Percentiles rank a stretch among this genome's conserved stretches.
phyloP scores from a whole-genome alignment of 2,888 invertebrate genomes.

The Anoncus sp. region DNA sequence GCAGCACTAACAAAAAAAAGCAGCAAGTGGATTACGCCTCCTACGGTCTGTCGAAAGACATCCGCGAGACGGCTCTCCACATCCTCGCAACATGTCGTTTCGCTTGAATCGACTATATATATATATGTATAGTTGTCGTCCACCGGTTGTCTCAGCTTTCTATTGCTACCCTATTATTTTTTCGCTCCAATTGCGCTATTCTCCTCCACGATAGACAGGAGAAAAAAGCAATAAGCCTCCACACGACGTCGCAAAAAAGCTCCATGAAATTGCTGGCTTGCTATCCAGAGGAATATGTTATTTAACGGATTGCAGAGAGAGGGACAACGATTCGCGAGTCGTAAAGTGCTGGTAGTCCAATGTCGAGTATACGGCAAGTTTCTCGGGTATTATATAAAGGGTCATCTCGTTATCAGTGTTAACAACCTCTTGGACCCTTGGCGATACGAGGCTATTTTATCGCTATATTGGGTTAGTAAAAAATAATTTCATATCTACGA shows the following conservation, averaged over 20 bases:
- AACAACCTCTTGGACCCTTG: slow-evolving; percentile 42
- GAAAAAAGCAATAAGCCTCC: slow-evolving; percentile 38
- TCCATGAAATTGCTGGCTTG: slow-evolving; percentile 48
- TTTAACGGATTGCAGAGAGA: slow-evolving; percentile 51
- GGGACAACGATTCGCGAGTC: slow-evolving; percentile 44
- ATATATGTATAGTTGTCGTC: slow-evolving; percentile 3
- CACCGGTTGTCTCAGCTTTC: not conserved
- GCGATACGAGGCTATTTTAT: slow-evolving; percentile 27
- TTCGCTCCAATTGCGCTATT: slow-evolving; percentile 38
- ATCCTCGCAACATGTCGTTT: slow-evolving; percentile 32
- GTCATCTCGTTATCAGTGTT: slow-evolving; percentile 58
- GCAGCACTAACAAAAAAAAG: not conserved
- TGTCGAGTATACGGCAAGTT: slow-evolving; percentile 34
- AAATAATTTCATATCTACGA: not conserved
- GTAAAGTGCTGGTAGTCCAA: slow-evolving; percentile 50
- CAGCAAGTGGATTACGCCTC: not conserved
- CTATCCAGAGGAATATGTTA: slow-evolving; percentile 38
- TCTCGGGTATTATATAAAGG: slow-evolving; percentile 39
- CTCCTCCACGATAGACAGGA: not conserved
- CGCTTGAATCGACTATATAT: slow-evolving; percentile 11
- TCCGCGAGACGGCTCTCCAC: not conserved
- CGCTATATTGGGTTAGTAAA: slow-evolving; percentile 2
- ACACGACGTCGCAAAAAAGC: slow-evolving; percentile 34
- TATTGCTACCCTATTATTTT: slow-evolving; percentile 42
- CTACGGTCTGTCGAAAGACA: not conserved